These are phyloP conservation scores for Pomacea maculata DNA, from an alignment of 1,140 invertebrate genomes.

Conservation along the genomic window DNA sequence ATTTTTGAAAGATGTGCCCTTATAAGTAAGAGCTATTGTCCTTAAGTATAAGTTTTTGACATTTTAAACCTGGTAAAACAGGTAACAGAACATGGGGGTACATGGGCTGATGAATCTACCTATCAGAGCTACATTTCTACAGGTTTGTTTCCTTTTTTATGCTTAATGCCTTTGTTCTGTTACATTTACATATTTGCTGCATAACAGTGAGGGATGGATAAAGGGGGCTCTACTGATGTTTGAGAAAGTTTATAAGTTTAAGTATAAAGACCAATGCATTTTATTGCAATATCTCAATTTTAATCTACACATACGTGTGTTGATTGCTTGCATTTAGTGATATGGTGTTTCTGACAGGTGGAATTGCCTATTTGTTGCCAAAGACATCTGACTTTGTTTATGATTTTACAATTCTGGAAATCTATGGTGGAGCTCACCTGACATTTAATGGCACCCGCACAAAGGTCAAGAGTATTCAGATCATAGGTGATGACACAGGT, in stretches of 20 bases:
- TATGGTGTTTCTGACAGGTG: slow-evolving; percentile 30
- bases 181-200: too few species aligned
- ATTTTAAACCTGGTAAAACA: slow-evolving; percentile 20
- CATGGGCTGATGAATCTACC: slow-evolving; percentile 29
- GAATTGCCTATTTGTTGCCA: slow-evolving; percentile 42
- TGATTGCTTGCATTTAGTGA: too few species aligned
- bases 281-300: too few species aligned
- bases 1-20: too few species aligned
- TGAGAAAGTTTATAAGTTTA: too few species aligned
- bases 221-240: too few species aligned
- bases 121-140: slow-evolving; percentile 37
- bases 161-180: too few species aligned
- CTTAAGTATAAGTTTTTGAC: too few species aligned
- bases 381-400: slow-evolving; percentile 31
- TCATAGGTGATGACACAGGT: slow-evolving; percentile 53
- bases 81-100: slow-evolving; percentile 43
- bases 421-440: slow-evolving; percentile 53
- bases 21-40: too few species aligned
- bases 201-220: too few species aligned
- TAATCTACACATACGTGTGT: too few species aligned
- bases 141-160: slow-evolving; percentile 25
- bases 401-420: slow-evolving; percentile 47
- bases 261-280: too few species aligned
- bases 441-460: slow-evolving; percentile 36
- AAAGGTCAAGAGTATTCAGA: slow-evolving; percentile 32